Evolutionary conservation across 2,797 vertebrate species (phyloP).

Genomic region (Malurus splendens): DNA sequence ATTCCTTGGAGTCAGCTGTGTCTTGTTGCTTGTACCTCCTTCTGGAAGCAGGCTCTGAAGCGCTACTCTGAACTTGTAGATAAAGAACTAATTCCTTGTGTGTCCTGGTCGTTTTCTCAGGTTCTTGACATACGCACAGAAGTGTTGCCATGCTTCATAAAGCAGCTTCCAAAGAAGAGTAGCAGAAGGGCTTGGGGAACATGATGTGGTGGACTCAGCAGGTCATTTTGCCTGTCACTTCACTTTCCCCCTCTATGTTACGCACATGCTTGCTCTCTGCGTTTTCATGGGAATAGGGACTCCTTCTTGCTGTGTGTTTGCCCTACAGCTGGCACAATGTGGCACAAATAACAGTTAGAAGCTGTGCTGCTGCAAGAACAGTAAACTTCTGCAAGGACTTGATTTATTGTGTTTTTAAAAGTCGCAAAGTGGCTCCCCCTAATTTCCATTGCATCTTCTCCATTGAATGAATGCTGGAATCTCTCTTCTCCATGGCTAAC

Average conservation of each 20-base stretch:
- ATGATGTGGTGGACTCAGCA: neutral
- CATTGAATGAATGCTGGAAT: neutral
- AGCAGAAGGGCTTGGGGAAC: neutral
- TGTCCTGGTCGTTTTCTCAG: neutral
- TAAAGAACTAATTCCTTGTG: neutral
- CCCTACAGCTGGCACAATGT: neutral
- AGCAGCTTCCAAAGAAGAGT: neutral
- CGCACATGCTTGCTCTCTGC: neutral
- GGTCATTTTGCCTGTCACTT: neutral
- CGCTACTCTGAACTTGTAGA: neutral
- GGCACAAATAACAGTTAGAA: neutral
- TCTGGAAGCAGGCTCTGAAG: neutral
- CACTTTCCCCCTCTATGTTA: fast-evolving
- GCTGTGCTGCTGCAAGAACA: neutral
- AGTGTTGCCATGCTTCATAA: neutral
- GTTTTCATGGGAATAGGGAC: neutral
- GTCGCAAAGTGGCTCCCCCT: neutral
- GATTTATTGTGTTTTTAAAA: neutral
- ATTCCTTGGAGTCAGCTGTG: neutral
- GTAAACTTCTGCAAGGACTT: neutral
- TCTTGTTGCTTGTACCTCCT: neutral
- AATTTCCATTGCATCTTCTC: neutral
- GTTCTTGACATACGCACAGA: neutral
- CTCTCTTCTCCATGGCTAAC: neutral
- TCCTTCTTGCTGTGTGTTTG: neutral